Base-by-base conservation (phyloP, 1,140 invertebrate genomes). In the Drosophila sproati region DNA sequence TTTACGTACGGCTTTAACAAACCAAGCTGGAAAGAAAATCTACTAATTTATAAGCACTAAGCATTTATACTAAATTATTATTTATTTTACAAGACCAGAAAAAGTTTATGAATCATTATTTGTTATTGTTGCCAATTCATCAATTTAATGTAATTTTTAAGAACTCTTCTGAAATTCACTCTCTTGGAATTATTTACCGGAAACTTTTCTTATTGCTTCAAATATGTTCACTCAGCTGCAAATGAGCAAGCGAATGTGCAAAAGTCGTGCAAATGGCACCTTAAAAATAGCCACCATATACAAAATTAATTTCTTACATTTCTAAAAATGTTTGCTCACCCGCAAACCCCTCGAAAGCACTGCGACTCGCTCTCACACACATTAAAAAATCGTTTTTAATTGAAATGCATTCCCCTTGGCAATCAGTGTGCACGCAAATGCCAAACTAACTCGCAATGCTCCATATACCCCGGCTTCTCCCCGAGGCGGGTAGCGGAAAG, bases 311-410 rank as follows among this genome's bases (percentile, higher is more conserved):
- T 82, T 79, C 76, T 75, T 74, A 69, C 73, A 51, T 50, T 69
- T 75, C 59, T 55, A 51, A 72, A 73, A 69, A 61, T 55, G 66
- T 72, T 82, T 43, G 34, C 28, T 41, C 57, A 20, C 7, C 32
- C 60, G 12, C 5, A 20, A 43, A 6, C 7, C 28, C 50, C 12
- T 37, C 20, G 7, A 20, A 20, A 37, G 20, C 20, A 56, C 51
- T 43, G 29, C 52, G 47, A 50, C 77, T 47, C 41, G 51, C 37
- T 45, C 43, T 37, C 35, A 59, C 35, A 59, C 70, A 70, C 82
- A 86, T 85, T 85, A 86, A 85, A 86, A 85, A 86, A 87, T 78
- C 72, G 56, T 72, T 85, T 79, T 85, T 85, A 86, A 85, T 87
- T 85, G 82, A 86, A 86, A 85, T 60, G 81, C 82, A 86, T 86